Base-by-base conservation (phyloP, 2,113 vertebrate genomes). In the Sylvilagus bachmani region DNA sequence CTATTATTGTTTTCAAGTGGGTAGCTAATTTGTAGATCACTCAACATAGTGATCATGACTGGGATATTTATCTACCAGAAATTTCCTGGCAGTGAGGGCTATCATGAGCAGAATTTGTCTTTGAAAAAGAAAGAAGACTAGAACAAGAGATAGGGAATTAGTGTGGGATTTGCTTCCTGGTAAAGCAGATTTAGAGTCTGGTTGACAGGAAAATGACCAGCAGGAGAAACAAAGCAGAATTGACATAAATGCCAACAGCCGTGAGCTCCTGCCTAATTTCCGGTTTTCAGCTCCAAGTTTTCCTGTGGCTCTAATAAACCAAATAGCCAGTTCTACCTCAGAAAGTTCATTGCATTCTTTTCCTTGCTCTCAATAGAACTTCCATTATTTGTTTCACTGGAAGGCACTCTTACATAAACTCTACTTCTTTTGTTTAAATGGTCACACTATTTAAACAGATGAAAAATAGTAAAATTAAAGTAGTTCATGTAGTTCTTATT, bases 401-500 rank as follows among this genome's bases (percentile, higher is more conserved):
- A 93, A 93, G 77, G 22, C 29, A 10, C 64, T 66, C 19, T 74
- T 51, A 53, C 2, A 78, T 78, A 84, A 95, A 79, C 67, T 38
- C 64, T 69, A 21, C 25, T 83, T 75, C 73, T 85, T 27, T 49
- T 92, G 1, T 86, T 93, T 85, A 89, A 95, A 87, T 36, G 21
- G 44, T n/a, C 74, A 10, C 6, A n/a, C 19, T 25, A 49, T 58
- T 75, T 53, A 86, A 82, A 58, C 38, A 93, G 69, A 38, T 94
- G 24, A 89, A 70, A 86, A 71, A 27, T 1, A 51, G 10, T 27
- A 87, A 75, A 88, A 53, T 33, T 67, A 77, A 89, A 75, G 13
- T n/a, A 84, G 53, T 22, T 90, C 58, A 51, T 95, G 84, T 93
- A 81, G 24, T 73, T 88, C 21, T 86, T 69, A 36, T 61, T 69